phyloP scores from a whole-genome alignment of 2,797 vertebrate species.

The Chaetodon trifasciatus region DNA sequence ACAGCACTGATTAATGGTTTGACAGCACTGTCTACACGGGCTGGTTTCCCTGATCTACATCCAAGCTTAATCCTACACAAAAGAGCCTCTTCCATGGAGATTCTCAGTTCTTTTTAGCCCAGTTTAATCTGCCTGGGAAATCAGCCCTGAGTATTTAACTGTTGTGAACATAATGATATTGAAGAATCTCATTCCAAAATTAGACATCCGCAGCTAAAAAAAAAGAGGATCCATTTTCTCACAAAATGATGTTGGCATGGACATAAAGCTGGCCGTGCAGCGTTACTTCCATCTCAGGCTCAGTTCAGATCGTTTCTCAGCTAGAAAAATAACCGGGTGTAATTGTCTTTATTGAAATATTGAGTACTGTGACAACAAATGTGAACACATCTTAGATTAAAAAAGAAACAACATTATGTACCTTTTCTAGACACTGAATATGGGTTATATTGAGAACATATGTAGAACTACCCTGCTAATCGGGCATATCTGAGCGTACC shows the following conservation, averaged over 20 bases:
- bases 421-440: constrained; percentile 16
- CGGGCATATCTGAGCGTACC: constrained; percentile 36
- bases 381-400: neutral
- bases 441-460: constrained; percentile 17
- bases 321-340: constrained; percentile 7
- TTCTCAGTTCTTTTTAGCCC: constrained; percentile 58
- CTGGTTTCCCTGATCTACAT: constrained; percentile 61
- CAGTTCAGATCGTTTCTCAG: constrained; percentile 19
- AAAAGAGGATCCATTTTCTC: constrained; percentile 54
- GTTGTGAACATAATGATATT: constrained; percentile 66
- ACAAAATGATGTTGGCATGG: constrained; percentile 47
- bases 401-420: neutral
- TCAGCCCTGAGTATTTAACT: constrained; percentile 63
- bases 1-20: constrained; percentile 56
- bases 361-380: neutral
- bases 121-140: constrained; percentile 76
- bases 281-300: constrained; percentile 28
- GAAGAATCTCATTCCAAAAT: constrained; percentile 70
- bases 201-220: constrained; percentile 41
- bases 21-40: constrained; percentile 51
- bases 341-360: constrained; percentile 15
- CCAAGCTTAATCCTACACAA: constrained; percentile 66
- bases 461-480: constrained; percentile 31
- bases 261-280: constrained; percentile 21
- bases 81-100: constrained; percentile 62